A percentile compares a stretch with the other conserved stretches of the same genome.
Conservation (phyloP, 2,888 invertebrate species). For the Phyllotreta striolata region DNA sequence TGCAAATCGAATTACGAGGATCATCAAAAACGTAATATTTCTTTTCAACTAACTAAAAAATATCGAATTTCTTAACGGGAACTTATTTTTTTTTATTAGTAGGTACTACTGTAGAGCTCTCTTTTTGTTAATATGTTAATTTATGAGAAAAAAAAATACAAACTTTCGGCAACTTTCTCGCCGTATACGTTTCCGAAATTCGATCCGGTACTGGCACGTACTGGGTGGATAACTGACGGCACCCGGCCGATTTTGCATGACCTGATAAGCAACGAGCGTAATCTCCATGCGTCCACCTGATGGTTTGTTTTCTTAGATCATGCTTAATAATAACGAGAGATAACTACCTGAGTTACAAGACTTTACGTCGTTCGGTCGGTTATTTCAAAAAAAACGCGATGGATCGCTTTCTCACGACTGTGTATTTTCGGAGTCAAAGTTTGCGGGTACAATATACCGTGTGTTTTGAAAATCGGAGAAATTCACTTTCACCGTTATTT, state of each 20-base stretch:
- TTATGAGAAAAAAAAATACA: too few relatives aligned
- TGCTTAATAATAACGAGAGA: constrained; percentile 24
- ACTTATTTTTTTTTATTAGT: too few relatives aligned
- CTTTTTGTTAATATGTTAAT: too few relatives aligned
- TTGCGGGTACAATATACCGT: background rate
- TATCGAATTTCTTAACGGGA: too few relatives aligned
- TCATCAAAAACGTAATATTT: too few relatives aligned
- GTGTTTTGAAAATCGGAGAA: too few relatives aligned
- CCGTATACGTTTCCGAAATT: background rate
- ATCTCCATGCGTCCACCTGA: constrained; percentile 20
- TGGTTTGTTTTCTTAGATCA: constrained; percentile 26
- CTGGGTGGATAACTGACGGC: constrained; percentile 24
- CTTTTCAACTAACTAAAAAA: too few relatives aligned
- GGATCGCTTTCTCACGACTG: constrained; percentile 23
- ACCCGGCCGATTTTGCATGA: constrained; percentile 26
- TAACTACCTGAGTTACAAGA: constrained; percentile 25
- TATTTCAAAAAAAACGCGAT: constrained; percentile 20
- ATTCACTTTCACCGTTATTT: too few relatives aligned
- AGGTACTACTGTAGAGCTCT: too few relatives aligned
- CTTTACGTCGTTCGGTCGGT: constrained; percentile 10
- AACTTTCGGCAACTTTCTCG: too few relatives aligned
- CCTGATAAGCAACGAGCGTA: constrained; percentile 25
- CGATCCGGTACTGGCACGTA: constrained; percentile 7
- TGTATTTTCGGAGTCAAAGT: constrained; percentile 4
- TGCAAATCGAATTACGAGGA: too few relatives aligned